phyloP scores from a whole-genome alignment of 1,140 invertebrate species.

The Diabrotica virgifera region DNA sequence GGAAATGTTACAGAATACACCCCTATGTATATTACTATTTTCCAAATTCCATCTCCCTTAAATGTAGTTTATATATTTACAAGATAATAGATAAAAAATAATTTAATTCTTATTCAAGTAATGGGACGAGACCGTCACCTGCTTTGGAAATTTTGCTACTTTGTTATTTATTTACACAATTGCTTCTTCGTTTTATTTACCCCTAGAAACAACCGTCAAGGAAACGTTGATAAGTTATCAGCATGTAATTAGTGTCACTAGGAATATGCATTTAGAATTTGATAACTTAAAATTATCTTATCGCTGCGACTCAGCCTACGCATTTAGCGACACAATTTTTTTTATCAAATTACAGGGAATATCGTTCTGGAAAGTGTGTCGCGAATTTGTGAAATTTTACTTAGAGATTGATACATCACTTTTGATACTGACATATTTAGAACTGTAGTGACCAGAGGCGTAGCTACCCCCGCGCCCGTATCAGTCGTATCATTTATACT shows the following conservation, averaged over 20 bases:
- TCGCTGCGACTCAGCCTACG: conserved; percentile 21
- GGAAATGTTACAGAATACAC: too few relatives aligned
- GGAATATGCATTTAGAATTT: conserved; percentile 15
- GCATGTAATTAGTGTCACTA: conserved; percentile 20
- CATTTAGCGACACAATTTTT: conserved; percentile 18
- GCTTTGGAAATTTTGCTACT: background rate
- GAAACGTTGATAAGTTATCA: conserved; percentile 22
- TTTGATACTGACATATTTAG: too few relatives aligned
- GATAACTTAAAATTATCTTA: conserved; percentile 21
- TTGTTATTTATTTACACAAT: background rate
- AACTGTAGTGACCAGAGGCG: too few relatives aligned
- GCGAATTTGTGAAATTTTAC: background rate
- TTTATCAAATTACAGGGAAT: conserved; percentile 11
- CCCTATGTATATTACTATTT: conserved; percentile 18
- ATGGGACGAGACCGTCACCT: too few relatives aligned
- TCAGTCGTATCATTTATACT: too few relatives aligned
- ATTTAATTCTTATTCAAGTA: background rate
- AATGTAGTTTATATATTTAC: background rate
- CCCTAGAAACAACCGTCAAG: background rate
- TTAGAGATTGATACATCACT: too few relatives aligned
- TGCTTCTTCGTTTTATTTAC: background rate
- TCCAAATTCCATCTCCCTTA: background rate
- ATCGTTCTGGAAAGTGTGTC: conserved; percentile 4
- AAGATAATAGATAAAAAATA: conserved; percentile 1
- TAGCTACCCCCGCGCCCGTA: too few relatives aligned